These are phyloP conservation scores for Acronicta aceris DNA, from an alignment of 2,888 invertebrate species.

Conservation along the genomic window DNA sequence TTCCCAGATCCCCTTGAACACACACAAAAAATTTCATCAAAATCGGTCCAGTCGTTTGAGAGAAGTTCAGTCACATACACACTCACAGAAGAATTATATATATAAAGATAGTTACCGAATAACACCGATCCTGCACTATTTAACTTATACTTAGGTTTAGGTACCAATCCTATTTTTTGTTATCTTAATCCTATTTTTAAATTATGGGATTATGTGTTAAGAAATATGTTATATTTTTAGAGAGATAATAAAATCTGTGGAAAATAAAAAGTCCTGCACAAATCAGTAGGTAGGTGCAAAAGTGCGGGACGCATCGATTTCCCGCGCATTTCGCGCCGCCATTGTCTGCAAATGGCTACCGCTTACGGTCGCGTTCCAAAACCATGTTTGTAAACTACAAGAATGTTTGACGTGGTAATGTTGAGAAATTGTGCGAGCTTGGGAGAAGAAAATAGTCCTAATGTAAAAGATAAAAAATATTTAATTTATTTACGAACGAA, in stretches of 20 bases:
- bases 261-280: constrained; percentile 23
- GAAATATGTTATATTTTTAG: constrained; percentile 4
- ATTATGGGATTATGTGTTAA: too few species aligned
- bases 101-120: too few species aligned
- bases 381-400: constrained; percentile 63
- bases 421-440: constrained; percentile 71
- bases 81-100: too few species aligned
- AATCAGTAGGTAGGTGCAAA: constrained; percentile 60
- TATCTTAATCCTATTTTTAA: too few species aligned
- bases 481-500: too few species aligned
- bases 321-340: constrained; percentile 70
- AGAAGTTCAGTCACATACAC: too few species aligned
- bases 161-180: too few species aligned
- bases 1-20: too few species aligned
- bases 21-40: too few species aligned
- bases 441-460: constrained; percentile 52
- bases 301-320: constrained; percentile 73
- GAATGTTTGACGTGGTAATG: constrained; percentile 69
- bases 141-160: too few species aligned
- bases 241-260: neutral
- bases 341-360: constrained; percentile 85
- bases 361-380: constrained; percentile 76
- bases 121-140: too few species aligned
- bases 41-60: too few species aligned
- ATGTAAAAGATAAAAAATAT: neutral